phyloP scores from a whole-genome alignment of 37 sponge, comb jelly and placozoan species.

The Aphrocallistes beatrix region DNA sequence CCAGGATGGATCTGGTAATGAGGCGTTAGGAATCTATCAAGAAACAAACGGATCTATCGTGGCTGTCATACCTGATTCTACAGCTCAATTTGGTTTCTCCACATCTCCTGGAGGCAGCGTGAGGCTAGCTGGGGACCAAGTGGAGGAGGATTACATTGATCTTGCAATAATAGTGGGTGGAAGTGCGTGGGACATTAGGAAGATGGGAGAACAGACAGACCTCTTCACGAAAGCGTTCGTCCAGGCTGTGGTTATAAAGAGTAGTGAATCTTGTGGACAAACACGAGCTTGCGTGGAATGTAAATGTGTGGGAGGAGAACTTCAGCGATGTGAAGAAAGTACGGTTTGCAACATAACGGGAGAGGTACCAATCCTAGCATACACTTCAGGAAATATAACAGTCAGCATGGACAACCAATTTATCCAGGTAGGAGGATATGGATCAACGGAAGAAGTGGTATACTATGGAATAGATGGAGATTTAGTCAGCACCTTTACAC shows the following conservation, averaged over 20 bases:
- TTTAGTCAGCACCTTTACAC: not conserved
- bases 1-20: not conserved
- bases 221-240: slow-evolving; percentile 9
- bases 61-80: not conserved
- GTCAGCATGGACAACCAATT: not conserved
- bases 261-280: slow-evolving; percentile 8
- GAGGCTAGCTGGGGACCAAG: not conserved
- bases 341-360: not conserved
- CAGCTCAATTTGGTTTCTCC: not conserved
- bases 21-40: not conserved
- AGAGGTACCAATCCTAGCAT: not conserved
- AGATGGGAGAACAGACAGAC: slow-evolving; percentile 6
- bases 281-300: not conserved
- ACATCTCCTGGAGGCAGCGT: not conserved
- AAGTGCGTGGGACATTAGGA: not conserved
- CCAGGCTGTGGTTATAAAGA: not conserved
- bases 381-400: not conserved
- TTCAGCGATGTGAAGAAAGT: not conserved
- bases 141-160: not conserved
- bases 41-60: not conserved
- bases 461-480: slow-evolving; percentile 7
- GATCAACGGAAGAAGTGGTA: not conserved
- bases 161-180: not conserved
- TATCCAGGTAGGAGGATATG: not conserved
- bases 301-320: not conserved